These are phyloP conservation scores for Peromyscus aztecus DNA, from an alignment of 2,797 vertebrate genomes.

Conservation along the genomic window DNA sequence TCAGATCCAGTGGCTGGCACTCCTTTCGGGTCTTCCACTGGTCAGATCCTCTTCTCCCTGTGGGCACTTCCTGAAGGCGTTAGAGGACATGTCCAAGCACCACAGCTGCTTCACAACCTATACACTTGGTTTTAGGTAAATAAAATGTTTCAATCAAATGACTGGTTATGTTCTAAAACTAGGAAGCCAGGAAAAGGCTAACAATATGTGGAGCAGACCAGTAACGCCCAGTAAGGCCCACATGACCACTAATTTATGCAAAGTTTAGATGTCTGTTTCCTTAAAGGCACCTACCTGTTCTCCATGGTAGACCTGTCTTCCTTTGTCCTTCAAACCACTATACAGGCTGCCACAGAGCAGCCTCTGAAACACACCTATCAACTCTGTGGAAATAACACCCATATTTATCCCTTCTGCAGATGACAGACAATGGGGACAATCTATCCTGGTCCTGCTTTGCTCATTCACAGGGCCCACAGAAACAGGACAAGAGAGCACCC, in stretches of 20 bases:
- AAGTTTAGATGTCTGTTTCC: not conserved
- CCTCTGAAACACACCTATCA: not conserved
- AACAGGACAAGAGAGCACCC: not conserved
- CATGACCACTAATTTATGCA: not conserved
- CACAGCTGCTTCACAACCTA: not conserved
- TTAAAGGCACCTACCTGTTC: not conserved
- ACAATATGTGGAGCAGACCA: not conserved
- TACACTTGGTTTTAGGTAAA: not conserved
- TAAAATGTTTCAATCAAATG: conserved; percentile 24
- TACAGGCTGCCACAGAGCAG: not conserved
- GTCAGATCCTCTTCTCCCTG: not conserved
- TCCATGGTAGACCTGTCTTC: not conserved
- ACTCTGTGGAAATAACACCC: not conserved
- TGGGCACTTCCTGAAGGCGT: not conserved
- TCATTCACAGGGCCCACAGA: not conserved
- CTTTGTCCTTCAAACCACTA: not conserved
- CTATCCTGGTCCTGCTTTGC: no score
- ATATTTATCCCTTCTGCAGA: not conserved
- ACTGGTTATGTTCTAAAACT: not conserved
- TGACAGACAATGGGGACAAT: not conserved
- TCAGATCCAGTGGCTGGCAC: not conserved
- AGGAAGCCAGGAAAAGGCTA: not conserved
- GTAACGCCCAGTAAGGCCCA: not conserved
- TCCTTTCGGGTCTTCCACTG: not conserved
- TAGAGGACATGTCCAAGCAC: not conserved